phyloP scores from a whole-genome alignment of 2,113 vertebrate genomes.

The Craseonycteris thonglongyai region DNA sequence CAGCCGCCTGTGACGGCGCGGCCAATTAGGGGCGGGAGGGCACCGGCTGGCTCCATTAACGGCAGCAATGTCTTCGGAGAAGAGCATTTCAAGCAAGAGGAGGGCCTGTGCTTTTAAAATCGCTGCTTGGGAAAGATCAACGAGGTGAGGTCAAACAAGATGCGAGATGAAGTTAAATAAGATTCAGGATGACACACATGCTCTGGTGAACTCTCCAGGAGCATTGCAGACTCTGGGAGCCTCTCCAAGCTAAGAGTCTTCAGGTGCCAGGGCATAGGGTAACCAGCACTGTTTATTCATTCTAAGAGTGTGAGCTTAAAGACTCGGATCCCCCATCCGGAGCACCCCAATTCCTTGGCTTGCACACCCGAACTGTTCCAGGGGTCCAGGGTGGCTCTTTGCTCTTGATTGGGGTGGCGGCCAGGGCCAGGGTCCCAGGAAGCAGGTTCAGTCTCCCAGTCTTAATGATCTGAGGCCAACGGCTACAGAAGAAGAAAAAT shows the following conservation, averaged over 20 bases:
- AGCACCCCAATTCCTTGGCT: background rate
- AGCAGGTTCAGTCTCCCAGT: background rate
- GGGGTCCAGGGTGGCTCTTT: background rate
- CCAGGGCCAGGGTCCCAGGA: background rate
- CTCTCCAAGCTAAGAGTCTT: background rate
- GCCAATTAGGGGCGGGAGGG: background rate
- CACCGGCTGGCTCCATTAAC: background rate
- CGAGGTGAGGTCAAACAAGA: background rate
- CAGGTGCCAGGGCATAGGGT: fast-evolving
- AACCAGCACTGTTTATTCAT: background rate
- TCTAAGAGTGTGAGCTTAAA: background rate
- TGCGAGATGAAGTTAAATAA: background rate
- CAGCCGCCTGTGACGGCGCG: background rate
- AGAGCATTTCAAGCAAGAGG: background rate
- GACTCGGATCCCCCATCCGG: background rate
- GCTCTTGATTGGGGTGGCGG: background rate
- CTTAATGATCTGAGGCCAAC: background rate
- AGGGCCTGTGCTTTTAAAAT: background rate
- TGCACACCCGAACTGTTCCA: background rate
- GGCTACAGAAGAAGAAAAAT: background rate
- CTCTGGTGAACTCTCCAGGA: background rate
- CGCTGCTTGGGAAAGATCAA: background rate
- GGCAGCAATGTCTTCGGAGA: background rate
- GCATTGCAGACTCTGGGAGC: no score
- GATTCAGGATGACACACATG: background rate